phyloP scores from a whole-genome alignment of 2,888 invertebrate genomes.

The Sinohyriopsis cumingii region DNA sequence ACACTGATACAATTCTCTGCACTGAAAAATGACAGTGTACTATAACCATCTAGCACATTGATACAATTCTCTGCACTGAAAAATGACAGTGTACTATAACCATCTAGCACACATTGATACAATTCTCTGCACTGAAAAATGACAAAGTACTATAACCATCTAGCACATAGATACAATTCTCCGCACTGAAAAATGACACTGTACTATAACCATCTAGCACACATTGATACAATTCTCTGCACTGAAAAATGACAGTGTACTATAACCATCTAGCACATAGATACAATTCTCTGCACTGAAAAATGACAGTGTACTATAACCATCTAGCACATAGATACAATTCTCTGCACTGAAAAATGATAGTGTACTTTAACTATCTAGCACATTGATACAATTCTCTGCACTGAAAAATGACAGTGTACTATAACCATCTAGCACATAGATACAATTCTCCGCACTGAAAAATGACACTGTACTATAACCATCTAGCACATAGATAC shows the following conservation, averaged over 20 bases:
- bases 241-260: constrained; percentile 78
- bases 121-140: constrained; percentile 92
- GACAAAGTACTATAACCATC: neutral
- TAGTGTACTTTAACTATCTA: neutral
- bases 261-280: constrained; percentile 79
- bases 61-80: constrained; percentile 97
- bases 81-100: constrained; percentile 35
- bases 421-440: constrained; percentile 76
- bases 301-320: constrained; percentile 35
- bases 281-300: constrained; percentile 97
- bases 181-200: constrained; percentile 83
- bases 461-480: constrained; percentile 52
- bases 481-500: constrained; percentile 85
- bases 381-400: constrained; percentile 97
- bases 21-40: constrained; percentile 78
- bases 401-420: constrained; percentile 80
- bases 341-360: constrained; percentile 88
- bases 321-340: constrained; percentile 88
- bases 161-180: constrained; percentile 93
- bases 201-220: constrained; percentile 74
- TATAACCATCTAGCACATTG: constrained; percentile 79
- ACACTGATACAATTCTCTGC: constrained; percentile 97
- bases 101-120: constrained; percentile 87
- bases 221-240: constrained; percentile 97
- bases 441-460: constrained; percentile 99